A percentile compares a stretch with the other conserved stretches of the same genome.
These are phyloP conservation scores for Coracias cyanogaster DNA, from an alignment of 2,797 vertebrate genomes.

Conservation along the genomic window DNA sequence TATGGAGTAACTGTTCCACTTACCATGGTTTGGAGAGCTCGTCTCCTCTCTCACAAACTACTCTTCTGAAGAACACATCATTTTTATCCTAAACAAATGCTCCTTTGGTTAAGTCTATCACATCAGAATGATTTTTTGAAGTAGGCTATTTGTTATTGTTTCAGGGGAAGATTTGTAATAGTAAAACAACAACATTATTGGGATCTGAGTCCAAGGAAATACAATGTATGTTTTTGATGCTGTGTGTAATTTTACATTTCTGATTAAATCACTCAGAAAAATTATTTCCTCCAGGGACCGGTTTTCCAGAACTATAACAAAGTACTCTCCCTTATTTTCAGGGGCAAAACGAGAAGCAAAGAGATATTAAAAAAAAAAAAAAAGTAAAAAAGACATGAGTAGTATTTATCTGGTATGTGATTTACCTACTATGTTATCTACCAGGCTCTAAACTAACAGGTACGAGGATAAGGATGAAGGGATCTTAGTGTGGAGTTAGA, in stretches of 20 bases:
- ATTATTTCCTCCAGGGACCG: background rate
- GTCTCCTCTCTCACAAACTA: background rate
- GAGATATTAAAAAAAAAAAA: too few relatives aligned
- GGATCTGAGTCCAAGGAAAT: background rate
- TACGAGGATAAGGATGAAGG: background rate
- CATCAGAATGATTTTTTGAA: background rate
- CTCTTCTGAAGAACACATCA: background rate
- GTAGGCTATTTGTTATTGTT: background rate
- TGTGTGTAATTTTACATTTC: background rate
- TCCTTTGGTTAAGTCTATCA: background rate
- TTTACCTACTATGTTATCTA: background rate
- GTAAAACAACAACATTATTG: background rate
- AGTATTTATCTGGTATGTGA: background rate
- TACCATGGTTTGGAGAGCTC: background rate
- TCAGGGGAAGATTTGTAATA: background rate
- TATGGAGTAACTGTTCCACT: background rate
- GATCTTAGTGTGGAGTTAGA: background rate
- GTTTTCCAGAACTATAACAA: background rate
- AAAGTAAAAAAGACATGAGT: background rate
- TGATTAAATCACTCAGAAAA: background rate
- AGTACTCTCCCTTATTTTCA: background rate
- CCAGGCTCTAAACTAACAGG: background rate
- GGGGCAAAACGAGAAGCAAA: background rate
- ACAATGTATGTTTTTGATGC: accelerated
- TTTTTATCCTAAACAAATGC: background rate